Evolutionary conservation across 2,888 invertebrate genomes (phyloP), one percentile per base, ranked within the genome.

Genomic region (Trissolcus brochymenae): DNA sequence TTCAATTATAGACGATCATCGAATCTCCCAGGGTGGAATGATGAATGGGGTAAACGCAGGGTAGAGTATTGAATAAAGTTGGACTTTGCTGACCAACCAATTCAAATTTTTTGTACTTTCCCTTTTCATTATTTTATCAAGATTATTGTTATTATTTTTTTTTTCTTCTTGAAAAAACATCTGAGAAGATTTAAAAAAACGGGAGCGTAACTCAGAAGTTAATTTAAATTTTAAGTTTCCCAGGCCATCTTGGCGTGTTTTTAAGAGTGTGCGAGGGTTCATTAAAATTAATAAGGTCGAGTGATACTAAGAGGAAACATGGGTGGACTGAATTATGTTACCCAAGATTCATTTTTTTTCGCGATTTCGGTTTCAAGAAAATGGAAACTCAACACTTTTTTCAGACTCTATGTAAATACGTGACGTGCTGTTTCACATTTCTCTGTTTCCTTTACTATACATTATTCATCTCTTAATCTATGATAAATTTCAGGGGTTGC

Each of bases 1-100:
- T 71, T 71, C 71, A 71, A 76, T 66, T 61, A 66, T 46, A 55
- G 19, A n/a, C 65, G 53, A 68, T 75, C 62, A 59, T 62, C 67
- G 64, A 65, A 65, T 59, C 65, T 72, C 19, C 60, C 25, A 13
- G 50, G 9, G 59, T 51, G 11, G 6, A 3, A 64, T 29, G 76
- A 76, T 50, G 51, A 70, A 67, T 59, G 68, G 55, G 16, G 62
- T 49, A 19, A 29, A 46, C 35, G 62, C 53, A 17, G 49, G 51
- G 61, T 41, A 53, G 61, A 67, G 62, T 74, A 74, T 67, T 50
- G 73, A 73, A 16, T n/a, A 11, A 54, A 29, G 29, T 29, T 7
- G 29, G 29, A 3, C 6, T 35, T 35, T 7, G 35, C 35, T 35
- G 35, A 46, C 11, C 46, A 46, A 1, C 46, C 16, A 14, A 16